Base-by-base conservation (phyloP, 2,888 invertebrate genomes). In the Dichetophora obliterata region DNA sequence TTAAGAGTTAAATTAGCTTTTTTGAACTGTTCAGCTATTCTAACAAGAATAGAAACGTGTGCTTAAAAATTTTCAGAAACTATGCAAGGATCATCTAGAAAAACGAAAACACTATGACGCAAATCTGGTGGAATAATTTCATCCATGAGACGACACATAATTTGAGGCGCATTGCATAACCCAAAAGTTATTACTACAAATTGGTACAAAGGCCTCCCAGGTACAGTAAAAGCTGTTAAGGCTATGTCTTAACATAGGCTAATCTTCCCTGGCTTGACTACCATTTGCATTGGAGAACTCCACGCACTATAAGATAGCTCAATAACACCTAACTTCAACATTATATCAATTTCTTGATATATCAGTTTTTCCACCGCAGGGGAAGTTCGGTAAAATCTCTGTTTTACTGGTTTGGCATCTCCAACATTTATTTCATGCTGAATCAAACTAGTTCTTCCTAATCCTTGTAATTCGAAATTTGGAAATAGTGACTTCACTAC, bases 111-210 rank as follows among this genome's bases (percentile, higher is more conserved):
- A 24, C 70, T 57, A 50, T 78, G 57, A 5, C 73, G 66, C 3
- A 63, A n/a, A n/a, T n/a, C n/a, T n/a, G n/a, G n/a, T n/a, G n/a
- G n/a, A n/a, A n/a, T n/a, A n/a, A n/a, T n/a, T n/a, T n/a, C n/a
- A n/a, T n/a, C n/a, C n/a, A n/a, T n/a, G n/a, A n/a, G n/a, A 3
- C 63, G 0, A 27, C 63, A 63, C 63, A 31, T 31, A 6, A n/a
- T 63, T 6, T 16, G 31, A 5, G 63, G 63, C 8, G 76, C 80
- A 27, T 77, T 77, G 57, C 78, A 77, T 4, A 76, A 69, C 14
- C 78, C 79, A 61, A 81, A 80, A 3, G 77, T 68, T 68, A 77
- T 77, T 0, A 72, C 76, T 3, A 27, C 52, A 43, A 75, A 80
- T 16, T 78, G 76, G 22, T 77, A 76, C 14, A 80, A 65, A 11